phyloP scores from a whole-genome alignment of 2,113 vertebrate species.

The Hyla sarda region DNA sequence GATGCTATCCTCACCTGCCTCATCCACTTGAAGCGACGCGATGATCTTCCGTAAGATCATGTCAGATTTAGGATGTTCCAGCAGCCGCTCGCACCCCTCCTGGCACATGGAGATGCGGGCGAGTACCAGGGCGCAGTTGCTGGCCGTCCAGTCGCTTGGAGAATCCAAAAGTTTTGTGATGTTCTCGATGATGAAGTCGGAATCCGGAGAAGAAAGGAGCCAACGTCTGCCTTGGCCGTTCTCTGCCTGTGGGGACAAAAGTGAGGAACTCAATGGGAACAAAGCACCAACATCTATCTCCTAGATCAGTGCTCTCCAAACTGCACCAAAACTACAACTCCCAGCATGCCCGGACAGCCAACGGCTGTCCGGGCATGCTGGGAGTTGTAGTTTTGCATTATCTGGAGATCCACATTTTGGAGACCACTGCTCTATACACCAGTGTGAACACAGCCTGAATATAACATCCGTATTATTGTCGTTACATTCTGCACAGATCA shows the following conservation, averaged over 20 bases:
- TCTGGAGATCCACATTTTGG: too few species aligned
- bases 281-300: not conserved
- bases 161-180: constrained; percentile 62
- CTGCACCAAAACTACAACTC: too few species aligned
- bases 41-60: constrained; percentile 56
- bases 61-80: constrained; percentile 58
- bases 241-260: constrained; percentile 61
- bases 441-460: too few species aligned
- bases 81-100: constrained; percentile 59
- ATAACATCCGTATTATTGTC: too few species aligned
- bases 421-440: too few species aligned
- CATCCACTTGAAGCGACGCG: constrained; percentile 59
- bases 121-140: constrained; percentile 64
- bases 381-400: too few species aligned
- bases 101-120: constrained; percentile 63
- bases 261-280: not conserved
- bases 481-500: too few species aligned
- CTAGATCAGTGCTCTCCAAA: too few species aligned
- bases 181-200: constrained; percentile 57
- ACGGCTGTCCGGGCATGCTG: too few species aligned
- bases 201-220: constrained; percentile 60
- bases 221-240: constrained; percentile 59
- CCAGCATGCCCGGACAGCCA: too few species aligned
- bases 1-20: constrained; percentile 66
- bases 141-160: constrained; percentile 58